phyloP scores from a whole-genome alignment of 2,113 vertebrate genomes.

The Antigone vipio region DNA sequence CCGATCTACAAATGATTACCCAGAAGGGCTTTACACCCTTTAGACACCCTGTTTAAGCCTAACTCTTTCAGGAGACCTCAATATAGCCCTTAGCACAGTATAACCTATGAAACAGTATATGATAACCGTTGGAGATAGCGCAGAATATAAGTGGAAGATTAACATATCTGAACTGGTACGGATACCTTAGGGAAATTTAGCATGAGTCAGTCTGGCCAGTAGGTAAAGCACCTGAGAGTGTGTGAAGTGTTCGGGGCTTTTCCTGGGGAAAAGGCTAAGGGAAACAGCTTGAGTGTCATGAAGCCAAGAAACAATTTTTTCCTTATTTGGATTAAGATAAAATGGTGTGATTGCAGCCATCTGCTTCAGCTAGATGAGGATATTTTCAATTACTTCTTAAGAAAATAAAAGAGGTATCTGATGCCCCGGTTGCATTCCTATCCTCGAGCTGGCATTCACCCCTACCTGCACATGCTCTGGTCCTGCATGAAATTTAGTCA shows the following conservation, averaged over 20 bases:
- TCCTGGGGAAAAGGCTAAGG: constrained; percentile 27
- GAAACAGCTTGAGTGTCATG: constrained; percentile 36
- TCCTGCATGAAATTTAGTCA: neutral
- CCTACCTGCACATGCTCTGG: neutral
- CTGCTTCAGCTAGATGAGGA: constrained; percentile 44
- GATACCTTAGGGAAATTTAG: neutral
- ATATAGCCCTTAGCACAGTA: neutral
- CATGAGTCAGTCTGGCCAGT: neutral
- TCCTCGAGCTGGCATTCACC: neutral
- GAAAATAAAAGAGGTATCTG: neutral
- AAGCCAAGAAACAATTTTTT: constrained; percentile 28
- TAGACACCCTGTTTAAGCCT: neutral
- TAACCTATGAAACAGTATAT: neutral
- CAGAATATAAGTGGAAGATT: neutral
- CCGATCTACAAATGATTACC: neutral
- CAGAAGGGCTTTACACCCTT: neutral
- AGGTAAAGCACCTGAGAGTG: neutral
- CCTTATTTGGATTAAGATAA: constrained; percentile 40
- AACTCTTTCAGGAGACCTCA: neutral
- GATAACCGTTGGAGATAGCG: rapidly evolving
- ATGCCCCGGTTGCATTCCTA: neutral
- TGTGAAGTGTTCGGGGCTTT: constrained; percentile 13
- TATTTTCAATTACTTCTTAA: constrained; percentile 34
- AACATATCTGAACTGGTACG: neutral
- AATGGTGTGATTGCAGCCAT: constrained; percentile 55